Percentiles rank a stretch among this genome's conserved stretches.
These are phyloP conservation scores for Petrolisthes manimaculis DNA, from an alignment of 2,888 invertebrate species.

Conservation along the genomic window DNA sequence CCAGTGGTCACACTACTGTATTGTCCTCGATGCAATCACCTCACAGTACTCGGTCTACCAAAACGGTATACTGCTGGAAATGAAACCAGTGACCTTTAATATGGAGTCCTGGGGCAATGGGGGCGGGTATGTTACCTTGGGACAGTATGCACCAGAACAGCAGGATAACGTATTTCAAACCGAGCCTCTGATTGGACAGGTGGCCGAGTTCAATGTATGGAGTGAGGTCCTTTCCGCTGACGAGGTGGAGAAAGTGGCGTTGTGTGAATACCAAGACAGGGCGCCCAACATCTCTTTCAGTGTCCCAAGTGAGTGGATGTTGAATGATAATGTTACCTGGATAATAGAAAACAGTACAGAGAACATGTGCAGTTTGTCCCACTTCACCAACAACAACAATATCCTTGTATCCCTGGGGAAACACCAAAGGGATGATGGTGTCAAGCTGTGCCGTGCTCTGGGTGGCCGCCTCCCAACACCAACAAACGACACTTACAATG, in stretches of 20 bases:
- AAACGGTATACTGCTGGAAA: too few relatives aligned
- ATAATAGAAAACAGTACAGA: not conserved
- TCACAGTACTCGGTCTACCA: too few relatives aligned
- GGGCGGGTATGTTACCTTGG: too few relatives aligned
- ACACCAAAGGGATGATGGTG: not conserved
- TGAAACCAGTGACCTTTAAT: too few relatives aligned
- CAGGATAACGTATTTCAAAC: too few relatives aligned
- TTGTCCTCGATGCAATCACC: too few relatives aligned
- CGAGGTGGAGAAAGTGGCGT: constrained; percentile 6
- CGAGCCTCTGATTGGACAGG: constrained; percentile 2
- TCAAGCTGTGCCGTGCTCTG: not conserved
- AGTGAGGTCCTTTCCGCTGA: not conserved
- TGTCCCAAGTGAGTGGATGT: not conserved
- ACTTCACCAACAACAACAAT: not conserved
- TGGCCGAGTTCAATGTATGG: constrained; percentile 21
- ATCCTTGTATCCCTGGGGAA: not conserved
- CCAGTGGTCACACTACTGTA: too few relatives aligned
- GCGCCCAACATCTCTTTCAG: not conserved
- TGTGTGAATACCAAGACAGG: not conserved
- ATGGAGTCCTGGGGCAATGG: too few relatives aligned
- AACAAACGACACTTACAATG: not conserved
- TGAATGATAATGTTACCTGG: not conserved
- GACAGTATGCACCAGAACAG: too few relatives aligned
- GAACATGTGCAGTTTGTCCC: not conserved
- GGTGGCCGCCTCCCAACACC: constrained; percentile 20